Base-by-base conservation (phyloP, 2,888 invertebrate species). In the Lasioglossum zephyrum region DNA sequence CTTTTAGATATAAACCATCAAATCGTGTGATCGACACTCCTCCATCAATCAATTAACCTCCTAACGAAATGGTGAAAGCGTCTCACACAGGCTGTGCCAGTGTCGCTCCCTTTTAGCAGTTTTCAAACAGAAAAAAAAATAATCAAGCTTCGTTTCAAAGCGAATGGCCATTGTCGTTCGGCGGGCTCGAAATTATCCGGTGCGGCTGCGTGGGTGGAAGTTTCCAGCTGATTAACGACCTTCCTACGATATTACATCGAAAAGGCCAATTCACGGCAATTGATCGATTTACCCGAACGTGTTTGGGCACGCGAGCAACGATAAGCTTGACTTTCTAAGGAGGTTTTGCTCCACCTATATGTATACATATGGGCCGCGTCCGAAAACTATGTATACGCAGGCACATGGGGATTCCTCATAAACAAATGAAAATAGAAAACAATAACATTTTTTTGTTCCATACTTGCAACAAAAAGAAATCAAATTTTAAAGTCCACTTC, bases 231-330 rank as follows among this genome's bases (percentile, higher is more conserved):
- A 88, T 86, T 88, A 84, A 88, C 88, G 88, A 81, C 78, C 78
- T 26, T 39, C 73, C 75, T 75, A 74, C 81, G 85, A 81, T 85
- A 85, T 82, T 81, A 82, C 73, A 73, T 74, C 84, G 88, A 88
- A 86, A 76, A 82, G 85, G 88, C 84, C 85, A 84, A 87, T 87
- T 85, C 87, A 81, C 73, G 78, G 85, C 85, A 82, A 88, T 87
- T 87, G 88, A 88, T 88, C 88, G 88, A 85, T 88, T 85, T 82
- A 84, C 75, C 77, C 70, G 84, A 87, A 87, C 83, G 85, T 70
- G 82, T 80, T 77, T 77, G 78, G 75, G 87, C 88, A 88, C 88
- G 88, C 88, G 87, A 88, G 73, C 22, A 49, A 41, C 84, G 85
- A 73, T 84, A 85, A 85, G 76, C 57, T 72, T 70, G 75, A 83